These are phyloP conservation scores for Ispidina picta DNA, from an alignment of 2,797 vertebrate species.

Conservation along the genomic window DNA sequence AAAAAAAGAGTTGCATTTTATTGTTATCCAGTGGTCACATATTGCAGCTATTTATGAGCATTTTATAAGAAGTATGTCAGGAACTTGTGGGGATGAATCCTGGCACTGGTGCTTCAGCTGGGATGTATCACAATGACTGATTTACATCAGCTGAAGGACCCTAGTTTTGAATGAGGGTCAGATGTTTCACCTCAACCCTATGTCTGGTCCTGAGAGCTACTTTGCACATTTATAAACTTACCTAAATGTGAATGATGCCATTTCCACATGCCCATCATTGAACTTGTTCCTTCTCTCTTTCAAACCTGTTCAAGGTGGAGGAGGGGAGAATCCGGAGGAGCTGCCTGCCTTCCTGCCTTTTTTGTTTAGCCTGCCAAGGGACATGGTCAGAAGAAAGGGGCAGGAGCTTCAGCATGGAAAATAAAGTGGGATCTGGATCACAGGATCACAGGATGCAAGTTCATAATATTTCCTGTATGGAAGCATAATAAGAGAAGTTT, in stretches of 20 bases:
- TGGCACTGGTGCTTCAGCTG: not conserved
- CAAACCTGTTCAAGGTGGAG: not conserved
- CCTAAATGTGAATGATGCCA: conserved; percentile 4
- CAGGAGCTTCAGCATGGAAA: not conserved
- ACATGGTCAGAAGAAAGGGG: not conserved
- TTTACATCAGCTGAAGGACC: not conserved
- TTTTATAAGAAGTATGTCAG: not conserved
- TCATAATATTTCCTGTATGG: conserved; percentile 70
- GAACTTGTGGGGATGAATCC: not conserved
- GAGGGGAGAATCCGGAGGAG: not conserved
- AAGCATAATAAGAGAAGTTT: conserved; percentile 40
- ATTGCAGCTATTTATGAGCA: not conserved
- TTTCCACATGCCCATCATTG: not conserved
- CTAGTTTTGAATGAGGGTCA: conserved; percentile 4
- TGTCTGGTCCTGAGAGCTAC: not conserved
- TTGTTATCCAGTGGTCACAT: not conserved
- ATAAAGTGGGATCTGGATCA: conserved; percentile 22
- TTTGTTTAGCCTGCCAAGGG: not conserved
- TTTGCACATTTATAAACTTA: conserved; percentile 38
- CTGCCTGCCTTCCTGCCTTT: not conserved
- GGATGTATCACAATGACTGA: not conserved
- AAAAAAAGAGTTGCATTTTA: not conserved
- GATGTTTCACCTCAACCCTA: conserved; percentile 26
- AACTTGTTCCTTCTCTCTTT: not conserved
- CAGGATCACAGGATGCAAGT: conserved; percentile 7